Conservation (phyloP, 2,113 vertebrate genomes). For the Dipodomys ordii region DNA sequence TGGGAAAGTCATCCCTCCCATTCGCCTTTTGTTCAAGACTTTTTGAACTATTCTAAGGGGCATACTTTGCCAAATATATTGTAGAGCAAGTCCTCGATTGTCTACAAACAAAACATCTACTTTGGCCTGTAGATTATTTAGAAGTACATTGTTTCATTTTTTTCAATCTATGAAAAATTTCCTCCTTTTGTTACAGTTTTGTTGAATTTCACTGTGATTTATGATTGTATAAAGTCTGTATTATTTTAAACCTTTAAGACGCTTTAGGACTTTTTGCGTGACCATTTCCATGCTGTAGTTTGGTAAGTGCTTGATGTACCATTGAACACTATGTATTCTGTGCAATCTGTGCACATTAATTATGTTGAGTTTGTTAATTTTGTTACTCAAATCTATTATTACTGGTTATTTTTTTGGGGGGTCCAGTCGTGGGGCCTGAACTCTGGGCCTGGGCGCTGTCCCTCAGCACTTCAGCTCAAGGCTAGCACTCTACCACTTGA, state of each 20-base stretch:
- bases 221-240: background rate
- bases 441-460: too few relatives aligned
- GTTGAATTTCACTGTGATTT: background rate
- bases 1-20: too few relatives aligned
- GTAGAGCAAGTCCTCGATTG: background rate
- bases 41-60: background rate
- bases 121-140: background rate
- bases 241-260: background rate
- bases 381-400: background rate
- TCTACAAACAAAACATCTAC: slow-evolving; percentile 8
- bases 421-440: too few relatives aligned
- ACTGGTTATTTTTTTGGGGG: background rate
- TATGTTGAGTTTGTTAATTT: background rate
- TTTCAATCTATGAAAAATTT: background rate
- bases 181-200: background rate
- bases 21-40: background rate
- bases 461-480: too few relatives aligned
- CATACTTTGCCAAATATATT: background rate
- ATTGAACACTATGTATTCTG: background rate
- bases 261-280: background rate
- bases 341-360: background rate
- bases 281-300: background rate
- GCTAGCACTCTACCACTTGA: too few relatives aligned
- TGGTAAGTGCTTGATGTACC: background rate
- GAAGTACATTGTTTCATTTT: background rate